Percentiles rank a stretch among this genome's conserved stretches.
Conservation (phyloP, 2,113 vertebrate genomes). For the Tachysurus fulvidraco region DNA sequence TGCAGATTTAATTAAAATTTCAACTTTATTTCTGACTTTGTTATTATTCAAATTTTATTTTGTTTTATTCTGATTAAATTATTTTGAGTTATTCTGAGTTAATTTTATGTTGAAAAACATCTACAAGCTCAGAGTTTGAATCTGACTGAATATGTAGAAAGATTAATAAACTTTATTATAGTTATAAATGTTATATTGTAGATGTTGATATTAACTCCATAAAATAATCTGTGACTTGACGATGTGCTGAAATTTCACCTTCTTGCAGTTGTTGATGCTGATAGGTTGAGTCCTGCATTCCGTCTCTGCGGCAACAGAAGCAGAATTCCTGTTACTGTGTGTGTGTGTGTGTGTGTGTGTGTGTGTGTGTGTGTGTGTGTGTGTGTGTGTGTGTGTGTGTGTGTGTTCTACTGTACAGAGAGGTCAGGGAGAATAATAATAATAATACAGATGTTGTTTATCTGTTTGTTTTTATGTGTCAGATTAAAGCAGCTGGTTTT, state of each 20-base stretch:
- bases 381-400: neutral
- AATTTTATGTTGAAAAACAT: no score
- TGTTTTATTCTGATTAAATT: no score
- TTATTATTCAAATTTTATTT: no score
- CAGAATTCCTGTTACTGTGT: neutral
- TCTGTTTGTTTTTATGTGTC: neutral
- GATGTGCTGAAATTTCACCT: slow-evolving; percentile 4
- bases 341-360: neutral
- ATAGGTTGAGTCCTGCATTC: neutral
- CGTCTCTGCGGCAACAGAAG: neutral
- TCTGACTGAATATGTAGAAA: neutral
- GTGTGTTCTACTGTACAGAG: neutral
- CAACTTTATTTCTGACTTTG: no score
- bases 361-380: neutral
- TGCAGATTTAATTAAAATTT: no score
- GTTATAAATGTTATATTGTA: neutral
- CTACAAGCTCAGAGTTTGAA: neutral
- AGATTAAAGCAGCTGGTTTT: slow-evolving; percentile 18
- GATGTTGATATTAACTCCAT: neutral
- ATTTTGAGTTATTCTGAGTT: no score
- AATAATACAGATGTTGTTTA: slow-evolving; percentile 13
- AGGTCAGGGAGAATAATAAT: no score
- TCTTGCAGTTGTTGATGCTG: neutral
- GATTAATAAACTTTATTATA: neutral
- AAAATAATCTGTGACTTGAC: neutral